These are phyloP conservation scores for Yponomeuta malinellus DNA, from an alignment of 2,888 invertebrate species.

Conservation along the genomic window DNA sequence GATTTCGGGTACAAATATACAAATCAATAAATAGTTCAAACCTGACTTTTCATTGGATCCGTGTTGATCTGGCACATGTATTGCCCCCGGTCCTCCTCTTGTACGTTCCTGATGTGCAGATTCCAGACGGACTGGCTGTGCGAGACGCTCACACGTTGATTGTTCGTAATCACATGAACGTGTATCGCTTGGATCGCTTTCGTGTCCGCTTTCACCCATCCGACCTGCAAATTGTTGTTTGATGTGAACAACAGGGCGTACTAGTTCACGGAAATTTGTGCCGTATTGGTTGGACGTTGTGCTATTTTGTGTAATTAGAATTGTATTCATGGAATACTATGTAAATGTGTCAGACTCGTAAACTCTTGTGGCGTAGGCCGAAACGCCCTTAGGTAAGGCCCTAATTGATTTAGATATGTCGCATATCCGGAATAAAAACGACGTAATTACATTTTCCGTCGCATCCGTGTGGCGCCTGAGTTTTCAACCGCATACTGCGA, in stretches of 20 bases:
- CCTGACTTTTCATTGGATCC: constrained; percentile 96
- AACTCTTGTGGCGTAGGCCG: too few relatives aligned
- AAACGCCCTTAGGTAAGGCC: background rate
- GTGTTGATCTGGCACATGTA: constrained; percentile 98
- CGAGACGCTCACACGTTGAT: constrained; percentile 89
- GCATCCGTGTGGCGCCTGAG: too few relatives aligned
- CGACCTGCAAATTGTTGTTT: constrained; percentile 77
- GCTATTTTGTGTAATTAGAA: background rate
- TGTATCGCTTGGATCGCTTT: constrained; percentile 96
- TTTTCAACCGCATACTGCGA: too few relatives aligned
- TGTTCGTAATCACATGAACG: constrained; percentile 94
- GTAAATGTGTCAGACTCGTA: background rate
- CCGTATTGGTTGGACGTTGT: background rate
- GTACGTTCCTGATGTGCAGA: constrained; percentile 89
- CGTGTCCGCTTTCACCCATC: constrained; percentile 95
- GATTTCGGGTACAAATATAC: too few relatives aligned
- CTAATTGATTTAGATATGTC: too few relatives aligned
- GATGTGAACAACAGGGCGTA: background rate
- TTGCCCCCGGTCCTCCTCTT: constrained; percentile 90
- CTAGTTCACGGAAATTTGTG: background rate
- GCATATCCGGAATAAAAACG: too few relatives aligned
- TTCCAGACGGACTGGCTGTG: constrained; percentile 93
- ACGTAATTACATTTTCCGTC: too few relatives aligned
- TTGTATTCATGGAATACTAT: background rate
- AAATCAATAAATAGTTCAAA: constrained; percentile 39